Percentiles rank a stretch among this genome's conserved stretches.
phyloP scores from a whole-genome alignment of 2,888 invertebrate genomes.

The Smittia sp. region DNA sequence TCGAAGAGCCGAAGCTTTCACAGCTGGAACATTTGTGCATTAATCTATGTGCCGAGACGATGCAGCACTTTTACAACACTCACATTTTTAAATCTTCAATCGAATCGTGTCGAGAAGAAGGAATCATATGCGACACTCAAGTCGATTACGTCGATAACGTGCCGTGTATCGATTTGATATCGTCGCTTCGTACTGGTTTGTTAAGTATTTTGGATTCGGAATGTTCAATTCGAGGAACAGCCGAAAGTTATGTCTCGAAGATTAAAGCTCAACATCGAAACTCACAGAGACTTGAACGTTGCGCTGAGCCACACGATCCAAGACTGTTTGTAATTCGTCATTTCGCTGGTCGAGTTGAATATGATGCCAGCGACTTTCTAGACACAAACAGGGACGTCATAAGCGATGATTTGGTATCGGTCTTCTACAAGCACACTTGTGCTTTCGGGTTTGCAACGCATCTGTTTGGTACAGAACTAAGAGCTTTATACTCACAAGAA shows the following conservation, averaged over 20 bases:
- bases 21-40: slow-evolving; percentile 92
- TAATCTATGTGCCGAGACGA: slow-evolving; percentile 92
- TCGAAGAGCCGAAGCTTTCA: slow-evolving; percentile 87
- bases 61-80: slow-evolving; percentile 97
- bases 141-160: slow-evolving; percentile 92
- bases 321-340: slow-evolving; percentile 87
- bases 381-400: slow-evolving; percentile 90
- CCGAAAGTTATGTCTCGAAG: slow-evolving; percentile 77
- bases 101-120: slow-evolving; percentile 91
- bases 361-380: slow-evolving; percentile 85
- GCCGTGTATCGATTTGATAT: slow-evolving; percentile 92
- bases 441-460: slow-evolving; percentile 97
- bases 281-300: slow-evolving; percentile 73
- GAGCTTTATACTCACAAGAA: slow-evolving; percentile 72
- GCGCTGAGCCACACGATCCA: slow-evolving; percentile 74
- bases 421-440: slow-evolving; percentile 88
- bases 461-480: slow-evolving; percentile 89
- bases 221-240: slow-evolving; percentile 77
- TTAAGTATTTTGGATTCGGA: slow-evolving; percentile 90
- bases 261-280: slow-evolving; percentile 77
- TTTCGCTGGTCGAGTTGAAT: slow-evolving; percentile 81
- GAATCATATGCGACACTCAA: slow-evolving; percentile 83
- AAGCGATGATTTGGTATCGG: slow-evolving; percentile 86
- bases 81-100: slow-evolving; percentile 93
- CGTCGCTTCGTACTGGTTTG: slow-evolving; percentile 85